Conservation (phyloP, 2,888 invertebrate species). For the Lepidochrysops patricia region DNA sequence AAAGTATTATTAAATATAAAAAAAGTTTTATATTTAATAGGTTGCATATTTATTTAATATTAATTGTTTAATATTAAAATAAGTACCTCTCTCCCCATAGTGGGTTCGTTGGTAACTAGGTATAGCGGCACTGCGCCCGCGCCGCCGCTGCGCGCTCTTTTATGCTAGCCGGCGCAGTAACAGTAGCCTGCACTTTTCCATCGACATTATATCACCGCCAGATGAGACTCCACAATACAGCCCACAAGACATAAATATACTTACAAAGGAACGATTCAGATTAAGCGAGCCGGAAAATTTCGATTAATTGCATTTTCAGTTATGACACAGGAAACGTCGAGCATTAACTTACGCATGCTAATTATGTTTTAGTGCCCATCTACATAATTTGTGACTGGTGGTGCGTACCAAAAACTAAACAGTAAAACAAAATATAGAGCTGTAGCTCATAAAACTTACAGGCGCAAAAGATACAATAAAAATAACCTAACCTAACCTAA, state of each 20-base stretch:
- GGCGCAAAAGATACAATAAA: background rate
- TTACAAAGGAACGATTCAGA: conserved; percentile 17
- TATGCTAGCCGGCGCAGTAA: conserved; percentile 37
- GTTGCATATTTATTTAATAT: conserved; percentile 7
- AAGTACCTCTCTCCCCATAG: conserved; percentile 62
- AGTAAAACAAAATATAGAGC: background rate
- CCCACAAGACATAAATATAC: conserved; percentile 22
- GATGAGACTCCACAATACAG: conserved; percentile 19
- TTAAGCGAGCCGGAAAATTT: conserved; percentile 4
- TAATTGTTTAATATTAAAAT: conserved; percentile 3
- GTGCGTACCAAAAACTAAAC: background rate
- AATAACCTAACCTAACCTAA: background rate
- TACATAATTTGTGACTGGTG: background rate
- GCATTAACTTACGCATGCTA: background rate
- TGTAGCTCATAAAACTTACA: background rate
- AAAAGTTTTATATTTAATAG: conserved; percentile 8
- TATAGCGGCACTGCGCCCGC: conserved; percentile 51
- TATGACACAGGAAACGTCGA: background rate
- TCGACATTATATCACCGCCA: conserved; percentile 40
- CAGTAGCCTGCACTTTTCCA: conserved; percentile 28
- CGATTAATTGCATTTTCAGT: background rate
- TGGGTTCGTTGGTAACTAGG: conserved; percentile 42
- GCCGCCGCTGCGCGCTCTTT: conserved; percentile 45
- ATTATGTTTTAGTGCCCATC: background rate
- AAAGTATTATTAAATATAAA: too few species aligned